Evolutionary conservation across 2,113 vertebrate genomes (phyloP), one percentile per base, ranked within the genome.

Genomic region (Paramisgurnus dabryanus): DNA sequence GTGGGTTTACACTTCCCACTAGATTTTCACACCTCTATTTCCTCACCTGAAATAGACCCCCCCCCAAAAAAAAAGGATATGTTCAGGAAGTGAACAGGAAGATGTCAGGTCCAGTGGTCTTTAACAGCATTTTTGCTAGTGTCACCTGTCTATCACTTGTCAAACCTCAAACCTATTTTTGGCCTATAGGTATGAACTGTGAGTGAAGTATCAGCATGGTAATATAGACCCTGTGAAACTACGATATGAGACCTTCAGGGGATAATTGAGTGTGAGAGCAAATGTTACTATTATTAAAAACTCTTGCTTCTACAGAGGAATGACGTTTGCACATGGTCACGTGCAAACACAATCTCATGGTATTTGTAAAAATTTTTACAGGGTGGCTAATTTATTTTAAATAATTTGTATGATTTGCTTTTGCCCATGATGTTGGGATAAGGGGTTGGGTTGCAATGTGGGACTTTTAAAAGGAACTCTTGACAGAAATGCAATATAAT

Each of bases 11-110:
- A 84, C 82, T 72, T 84, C 80, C 82, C 82, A 76, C 70, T 70
- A 78, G 55, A 65, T 76, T 78, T 63, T 83, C 78, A 80, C 63
- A 83, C 84, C 63, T 85, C 60, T 80, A 77, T 80, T 78, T 76
- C 74, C 79, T 80, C 80, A 82, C 71, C 34, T 61, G 63, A 74
- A 80, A 84, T 86, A 69, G 80, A 66, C 80, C 67, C 76, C 7
- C 5, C 11, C 12, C 49, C 55, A n/a, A 78, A 55, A 64, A 45
- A 47, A 15, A 77, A 43, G 60, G 45, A 83, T 79, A 69, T 67
- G n/a, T 43, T 76, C 22, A 65, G 70, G 60, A 70, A 82, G 11
- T 70, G 22, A 71, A 76, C 64, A 55, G 49, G 57, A 58, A 57
- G 60, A 11, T 22, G 11, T 50, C 13, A 47, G 15, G 10, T 53